Base-by-base conservation (phyloP, 2,113 vertebrate species). In the Ranitomeya variabilis region DNA sequence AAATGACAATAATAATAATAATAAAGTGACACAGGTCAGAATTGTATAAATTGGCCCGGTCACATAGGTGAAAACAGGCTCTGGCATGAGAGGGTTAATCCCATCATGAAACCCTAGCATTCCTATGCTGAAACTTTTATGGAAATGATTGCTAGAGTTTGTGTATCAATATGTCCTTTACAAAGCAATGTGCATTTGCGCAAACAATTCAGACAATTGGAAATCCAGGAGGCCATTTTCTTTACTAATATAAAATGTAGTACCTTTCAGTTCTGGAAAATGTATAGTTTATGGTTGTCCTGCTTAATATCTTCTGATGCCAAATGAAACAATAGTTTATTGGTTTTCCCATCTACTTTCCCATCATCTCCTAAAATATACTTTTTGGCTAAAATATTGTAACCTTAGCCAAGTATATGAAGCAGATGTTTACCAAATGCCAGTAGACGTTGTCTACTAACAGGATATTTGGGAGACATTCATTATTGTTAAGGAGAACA, bases 331-430 rank as follows among this genome's bases (percentile, higher is more conserved):
- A 76, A 51, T 52, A 79, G 51, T 54, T 55, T 11, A 79, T 79
- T 79, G 19, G 12, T 79, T 79, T 79, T 13, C 21, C 23, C 77
- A 79, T 79, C 73, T 52, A 4, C n/a, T 57, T 23, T 55, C 77
- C 77, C 52, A 79, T 79, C 11, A 79, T 57, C 12, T 76, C 18
- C 18, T 52, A 76, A 76, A 51, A 76, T 52, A 79, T 55, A 78
- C 13, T 14, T 79, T n/a, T 19, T n/a, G 52, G 51, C 21, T 55
- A 57, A 79, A 57, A 55, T n/a, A 54, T 54, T 18, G 21, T 57
- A 79, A 79, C 6, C 6, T 19, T 1, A 21, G 77, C 11, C 52
- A 79, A 15, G 21, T 11, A 52, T 55, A 9, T 76, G 15, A 23
- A 78, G 6, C 77, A 79, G 52, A 55, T 76, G 18, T 76, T 76